Percentiles rank a stretch among this genome's conserved stretches.
These are phyloP conservation scores for Heliocidaris erythrogramma DNA, from an alignment of 35 echinoderm and acorn worm species.

Conservation along the genomic window DNA sequence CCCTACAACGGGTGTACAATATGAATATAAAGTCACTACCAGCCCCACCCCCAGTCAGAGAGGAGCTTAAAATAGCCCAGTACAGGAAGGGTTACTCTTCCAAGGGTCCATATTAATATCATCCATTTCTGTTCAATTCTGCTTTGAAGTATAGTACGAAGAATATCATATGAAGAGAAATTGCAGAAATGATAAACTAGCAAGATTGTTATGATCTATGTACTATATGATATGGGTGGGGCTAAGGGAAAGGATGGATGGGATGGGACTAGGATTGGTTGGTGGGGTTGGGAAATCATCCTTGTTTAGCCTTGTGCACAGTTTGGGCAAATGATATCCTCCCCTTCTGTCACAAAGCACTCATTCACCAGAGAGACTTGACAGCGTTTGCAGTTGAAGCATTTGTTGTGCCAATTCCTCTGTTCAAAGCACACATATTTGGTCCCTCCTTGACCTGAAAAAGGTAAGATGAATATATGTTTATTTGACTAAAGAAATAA, in stretches of 20 bases:
- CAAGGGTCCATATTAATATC: not conserved
- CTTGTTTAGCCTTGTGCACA: slow-evolving; percentile 65
- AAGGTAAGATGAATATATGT: not conserved
- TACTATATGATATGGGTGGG: not conserved
- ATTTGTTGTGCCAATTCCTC: slow-evolving; percentile 86
- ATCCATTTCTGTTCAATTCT: not conserved
- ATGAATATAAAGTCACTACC: no score
- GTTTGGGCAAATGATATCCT: slow-evolving; percentile 79
- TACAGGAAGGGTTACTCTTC: not conserved
- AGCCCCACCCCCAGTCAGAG: no score
- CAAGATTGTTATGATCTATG: not conserved
- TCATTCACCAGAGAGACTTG: slow-evolving; percentile 75
- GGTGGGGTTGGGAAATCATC: not conserved
- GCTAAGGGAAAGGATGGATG: not conserved
- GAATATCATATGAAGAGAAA: not conserved
- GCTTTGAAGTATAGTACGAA: not conserved
- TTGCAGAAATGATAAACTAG: slow-evolving; percentile 11
- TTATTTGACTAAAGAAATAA: no score
- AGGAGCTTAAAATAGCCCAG: no score
- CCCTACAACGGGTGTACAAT: no score
- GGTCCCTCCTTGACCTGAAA: slow-evolving; percentile 73
- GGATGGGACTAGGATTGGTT: not conserved
- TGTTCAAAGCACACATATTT: slow-evolving; percentile 82
- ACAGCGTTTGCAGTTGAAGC: slow-evolving; percentile 76
- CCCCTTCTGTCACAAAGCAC: slow-evolving; percentile 80